Conservation (phyloP, 2,797 vertebrate species). For the Eutrigla gurnardus region DNA sequence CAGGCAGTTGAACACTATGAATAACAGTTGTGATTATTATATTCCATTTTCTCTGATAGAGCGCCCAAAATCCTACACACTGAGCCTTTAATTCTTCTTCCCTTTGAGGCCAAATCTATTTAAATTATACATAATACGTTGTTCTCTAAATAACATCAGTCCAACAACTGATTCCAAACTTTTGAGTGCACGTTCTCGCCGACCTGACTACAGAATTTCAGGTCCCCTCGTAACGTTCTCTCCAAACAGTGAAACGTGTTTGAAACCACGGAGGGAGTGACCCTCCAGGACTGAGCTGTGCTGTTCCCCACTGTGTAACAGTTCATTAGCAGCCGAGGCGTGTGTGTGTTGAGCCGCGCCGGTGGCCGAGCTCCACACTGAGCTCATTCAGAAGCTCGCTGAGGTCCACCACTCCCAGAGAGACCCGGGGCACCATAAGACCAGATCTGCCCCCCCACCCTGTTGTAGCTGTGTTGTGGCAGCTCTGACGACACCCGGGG, state of each 20-base stretch:
- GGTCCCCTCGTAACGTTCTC: background rate
- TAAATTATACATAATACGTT: too few relatives aligned
- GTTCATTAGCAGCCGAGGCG: conserved; percentile 50
- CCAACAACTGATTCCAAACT: too few relatives aligned
- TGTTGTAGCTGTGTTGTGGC: conserved; percentile 47
- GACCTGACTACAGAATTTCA: background rate
- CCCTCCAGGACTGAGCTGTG: conserved; percentile 4
- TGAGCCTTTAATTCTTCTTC: too few relatives aligned
- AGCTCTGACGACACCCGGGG: conserved; percentile 66
- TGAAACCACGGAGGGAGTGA: conserved; percentile 8
- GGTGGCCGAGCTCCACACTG: conserved; percentile 62
- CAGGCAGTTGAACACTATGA: too few relatives aligned
- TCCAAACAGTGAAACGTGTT: background rate
- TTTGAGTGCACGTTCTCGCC: too few relatives aligned
- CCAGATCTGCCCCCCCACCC: conserved; percentile 63
- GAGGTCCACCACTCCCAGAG: conserved; percentile 63
- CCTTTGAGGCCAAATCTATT: too few relatives aligned
- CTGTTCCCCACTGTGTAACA: conserved; percentile 41
- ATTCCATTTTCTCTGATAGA: too few relatives aligned
- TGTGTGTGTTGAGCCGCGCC: conserved; percentile 23
- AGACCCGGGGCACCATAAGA: conserved; percentile 63
- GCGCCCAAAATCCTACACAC: too few relatives aligned
- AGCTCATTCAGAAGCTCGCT: conserved; percentile 65
- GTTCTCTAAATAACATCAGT: too few relatives aligned
- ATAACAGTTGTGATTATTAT: too few relatives aligned